Conservation (phyloP, 2,113 vertebrate species). For the Dicentrarchus labrax region DNA sequence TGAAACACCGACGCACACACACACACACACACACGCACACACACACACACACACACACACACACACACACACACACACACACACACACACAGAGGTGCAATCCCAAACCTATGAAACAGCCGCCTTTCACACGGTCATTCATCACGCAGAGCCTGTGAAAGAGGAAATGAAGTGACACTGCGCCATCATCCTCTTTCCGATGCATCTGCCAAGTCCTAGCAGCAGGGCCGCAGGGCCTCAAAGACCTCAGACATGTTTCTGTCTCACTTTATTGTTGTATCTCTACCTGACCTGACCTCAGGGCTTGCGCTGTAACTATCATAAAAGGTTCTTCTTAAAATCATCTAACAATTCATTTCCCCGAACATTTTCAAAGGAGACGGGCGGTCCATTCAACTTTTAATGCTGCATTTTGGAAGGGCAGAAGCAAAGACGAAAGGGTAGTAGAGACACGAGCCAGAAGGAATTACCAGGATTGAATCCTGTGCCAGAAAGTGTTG, state of each 20-base stretch:
- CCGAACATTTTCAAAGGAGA: not conserved
- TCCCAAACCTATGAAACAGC: slow-evolving; percentile 25
- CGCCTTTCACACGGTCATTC: slow-evolving; percentile 69
- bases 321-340: slow-evolving; percentile 9
- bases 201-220: slow-evolving; percentile 65
- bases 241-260: slow-evolving; percentile 47
- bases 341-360: not conserved
- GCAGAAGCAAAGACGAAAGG: not conserved
- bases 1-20: slow-evolving; percentile 26
- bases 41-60: slow-evolving; percentile 15
- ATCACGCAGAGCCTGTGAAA: slow-evolving; percentile 62
- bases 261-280: slow-evolving; percentile 51
- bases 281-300: slow-evolving; percentile 54
- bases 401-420: not conserved
- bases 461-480: not conserved
- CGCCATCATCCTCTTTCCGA: slow-evolving; percentile 69
- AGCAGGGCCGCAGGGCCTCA: slow-evolving; percentile 39
- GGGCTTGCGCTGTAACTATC: slow-evolving; percentile 3
- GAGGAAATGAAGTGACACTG: slow-evolving; percentile 73
- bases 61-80: slow-evolving; percentile 22
- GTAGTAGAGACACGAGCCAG: not conserved
- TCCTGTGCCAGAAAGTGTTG: not conserved
- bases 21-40: slow-evolving; percentile 10
- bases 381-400: not conserved
- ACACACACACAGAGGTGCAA: slow-evolving; percentile 19